Conservation (phyloP, 2,888 invertebrate species). For the Agrochola lota region DNA sequence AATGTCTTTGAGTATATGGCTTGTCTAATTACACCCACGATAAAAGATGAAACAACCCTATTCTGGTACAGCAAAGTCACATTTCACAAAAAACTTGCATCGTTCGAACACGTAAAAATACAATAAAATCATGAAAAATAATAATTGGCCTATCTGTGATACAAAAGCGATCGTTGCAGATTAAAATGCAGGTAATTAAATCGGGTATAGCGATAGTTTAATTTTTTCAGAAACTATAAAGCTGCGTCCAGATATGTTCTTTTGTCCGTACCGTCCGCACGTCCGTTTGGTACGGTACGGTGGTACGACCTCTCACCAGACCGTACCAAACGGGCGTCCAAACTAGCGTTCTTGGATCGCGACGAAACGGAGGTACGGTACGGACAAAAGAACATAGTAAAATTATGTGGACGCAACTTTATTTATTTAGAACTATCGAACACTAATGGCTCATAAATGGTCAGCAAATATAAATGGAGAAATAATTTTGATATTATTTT, state of each 20-base stretch:
- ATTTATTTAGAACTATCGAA: conserved; percentile 27
- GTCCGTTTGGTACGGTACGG: no score
- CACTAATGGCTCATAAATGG: conserved; percentile 66
- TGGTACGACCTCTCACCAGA: no score
- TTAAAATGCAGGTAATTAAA: conserved; percentile 32
- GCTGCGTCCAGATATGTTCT: no score
- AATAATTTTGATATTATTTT: not conserved
- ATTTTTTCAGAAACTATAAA: no score
- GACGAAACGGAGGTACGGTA: no score
- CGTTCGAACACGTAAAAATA: not conserved
- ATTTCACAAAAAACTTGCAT: not conserved
- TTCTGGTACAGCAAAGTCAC: not conserved
- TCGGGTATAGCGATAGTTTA: not conserved
- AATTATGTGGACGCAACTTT: no score
- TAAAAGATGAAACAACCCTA: not conserved
- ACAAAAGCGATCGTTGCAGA: conserved; percentile 22
- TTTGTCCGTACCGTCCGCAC: no score
- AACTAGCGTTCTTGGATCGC: no score
- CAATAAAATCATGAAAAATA: no score
- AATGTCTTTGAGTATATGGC: not conserved
- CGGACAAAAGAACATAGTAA: no score
- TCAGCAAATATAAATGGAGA: conserved; percentile 14
- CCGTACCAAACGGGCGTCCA: no score
- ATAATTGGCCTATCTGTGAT: conserved; percentile 1
- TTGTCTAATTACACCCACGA: not conserved